phyloP scores from a whole-genome alignment of 2,888 invertebrate species.

The Crioceris asparagi region DNA sequence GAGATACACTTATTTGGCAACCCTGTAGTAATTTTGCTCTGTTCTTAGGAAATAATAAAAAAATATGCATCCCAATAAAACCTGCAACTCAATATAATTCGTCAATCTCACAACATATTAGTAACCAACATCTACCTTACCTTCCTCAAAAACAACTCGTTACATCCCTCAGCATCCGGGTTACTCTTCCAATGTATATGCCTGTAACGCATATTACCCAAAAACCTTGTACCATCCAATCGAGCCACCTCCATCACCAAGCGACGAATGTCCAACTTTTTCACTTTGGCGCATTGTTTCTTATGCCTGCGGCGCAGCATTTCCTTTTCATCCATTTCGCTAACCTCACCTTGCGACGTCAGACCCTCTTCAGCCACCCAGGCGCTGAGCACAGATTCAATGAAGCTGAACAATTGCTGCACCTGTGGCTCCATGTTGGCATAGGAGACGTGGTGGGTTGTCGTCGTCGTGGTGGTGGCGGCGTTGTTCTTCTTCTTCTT shows the following conservation, averaged over 20 bases:
- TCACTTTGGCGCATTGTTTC: constrained; percentile 53
- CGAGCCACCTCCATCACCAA: constrained; percentile 62
- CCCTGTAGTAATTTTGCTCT: no score
- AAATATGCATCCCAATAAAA: no score
- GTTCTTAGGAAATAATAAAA: no score
- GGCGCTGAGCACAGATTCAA: constrained; percentile 67
- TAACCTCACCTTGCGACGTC: constrained; percentile 61
- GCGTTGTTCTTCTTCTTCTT: no score
- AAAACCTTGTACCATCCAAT: constrained; percentile 51
- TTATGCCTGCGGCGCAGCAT: constrained; percentile 46
- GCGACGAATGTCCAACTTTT: constrained; percentile 56
- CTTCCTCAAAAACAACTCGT: constrained; percentile 80
- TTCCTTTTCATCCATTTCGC: constrained; percentile 60
- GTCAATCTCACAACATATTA: no score
- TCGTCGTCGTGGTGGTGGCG: no score
- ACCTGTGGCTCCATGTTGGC: constrained; percentile 62
- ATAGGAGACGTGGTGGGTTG: constrained; percentile 41
- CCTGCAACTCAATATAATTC: no score
- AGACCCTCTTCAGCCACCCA: constrained; percentile 67
- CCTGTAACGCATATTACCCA: constrained; percentile 59
- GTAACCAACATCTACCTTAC: no score
- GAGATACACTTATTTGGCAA: no score
- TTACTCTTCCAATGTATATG: constrained; percentile 81
- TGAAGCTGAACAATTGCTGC: constrained; percentile 71
- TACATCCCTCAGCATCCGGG: constrained; percentile 78